Evolutionary conservation across 2,797 vertebrate genomes (phyloP).

Genomic region (Sylvia borin): DNA sequence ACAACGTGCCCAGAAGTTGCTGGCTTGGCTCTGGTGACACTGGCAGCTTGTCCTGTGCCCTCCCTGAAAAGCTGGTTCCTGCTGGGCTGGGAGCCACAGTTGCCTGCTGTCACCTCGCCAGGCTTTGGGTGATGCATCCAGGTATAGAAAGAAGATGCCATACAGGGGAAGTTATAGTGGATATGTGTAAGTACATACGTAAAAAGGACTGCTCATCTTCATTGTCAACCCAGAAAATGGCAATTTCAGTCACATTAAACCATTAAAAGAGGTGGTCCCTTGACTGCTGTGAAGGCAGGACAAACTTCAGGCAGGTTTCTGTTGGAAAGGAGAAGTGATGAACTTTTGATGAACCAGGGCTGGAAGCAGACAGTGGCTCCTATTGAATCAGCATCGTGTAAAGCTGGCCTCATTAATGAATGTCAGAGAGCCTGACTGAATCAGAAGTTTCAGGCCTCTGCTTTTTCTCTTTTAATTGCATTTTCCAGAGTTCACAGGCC

Average conservation of each 20-base stretch:
- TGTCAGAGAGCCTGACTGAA: slow-evolving; percentile 30
- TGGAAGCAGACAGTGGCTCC: slow-evolving; percentile 50
- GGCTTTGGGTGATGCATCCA: not conserved
- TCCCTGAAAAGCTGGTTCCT: not conserved
- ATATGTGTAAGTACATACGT: too few species aligned
- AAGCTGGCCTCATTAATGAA: slow-evolving; percentile 51
- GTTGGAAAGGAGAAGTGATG: slow-evolving; percentile 41
- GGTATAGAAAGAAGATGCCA: not conserved
- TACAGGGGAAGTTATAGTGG: not conserved
- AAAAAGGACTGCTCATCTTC: not conserved
- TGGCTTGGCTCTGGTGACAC: not conserved
- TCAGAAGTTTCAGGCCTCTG: slow-evolving; percentile 44
- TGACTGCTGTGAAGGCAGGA: slow-evolving; percentile 24
- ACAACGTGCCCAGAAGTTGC: not conserved
- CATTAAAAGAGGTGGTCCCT: not conserved
- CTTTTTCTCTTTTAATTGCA: slow-evolving; percentile 68
- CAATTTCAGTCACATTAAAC: not conserved
- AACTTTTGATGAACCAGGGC: slow-evolving; percentile 56
- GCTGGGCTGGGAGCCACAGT: not conserved
- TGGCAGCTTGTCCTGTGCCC: not conserved
- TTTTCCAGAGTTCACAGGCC: slow-evolving; percentile 63
- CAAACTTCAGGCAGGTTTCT: not conserved
- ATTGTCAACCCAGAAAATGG: not conserved
- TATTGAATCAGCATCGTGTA: slow-evolving; percentile 50
- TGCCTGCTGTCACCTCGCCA: not conserved